Evolutionary conservation across 2,888 invertebrate species (phyloP), one percentile per base, ranked within the genome.

Genomic region (Muschampia plurimacula): DNA sequence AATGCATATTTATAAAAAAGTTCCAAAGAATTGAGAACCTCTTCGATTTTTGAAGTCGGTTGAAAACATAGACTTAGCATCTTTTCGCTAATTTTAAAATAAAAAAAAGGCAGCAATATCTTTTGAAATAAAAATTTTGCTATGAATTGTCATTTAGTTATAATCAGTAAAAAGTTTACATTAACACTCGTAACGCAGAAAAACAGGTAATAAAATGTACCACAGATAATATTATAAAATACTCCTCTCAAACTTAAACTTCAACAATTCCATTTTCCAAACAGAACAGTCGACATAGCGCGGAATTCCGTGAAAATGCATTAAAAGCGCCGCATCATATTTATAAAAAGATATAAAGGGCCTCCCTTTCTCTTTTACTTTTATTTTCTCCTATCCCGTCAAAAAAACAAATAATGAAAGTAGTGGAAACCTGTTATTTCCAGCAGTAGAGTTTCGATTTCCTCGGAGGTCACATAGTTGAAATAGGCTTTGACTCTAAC

Each of bases 341-440:
- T 63, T 63, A 63, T 63, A 63, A 63, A 63, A 22, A 22, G 9
- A 44, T 36, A 39, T 15, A 15, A 63, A 63, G 63, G 63, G 63
- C 12, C 10, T 59, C 44, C 41, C 63, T 44, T 63, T 44, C 63
- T 15, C 13, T 62, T 39, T 62, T 39, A 44, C n/a, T 28, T 67
- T 67, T 39, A 67, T 41, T 67, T 15, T 67, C 57, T n/a, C 57
- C 57, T 13, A 41, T 69, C 41, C 69, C 55, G 69, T 69, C 69
- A 69, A 69, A 69, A 55, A 55, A 65, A 46, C 32, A 65, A 59
- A 65, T 28, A 71, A 65, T 64, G 70, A 66, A 66, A 49, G 65
- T 65, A 64, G 63, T 49, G n/a, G 49, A 41, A 44, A 60, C 10
- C 62, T 70, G 57, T 22, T 57, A 71, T 71, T 71, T 71, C 36